phyloP scores from a whole-genome alignment of 1,140 invertebrate species.

The Aphelenchoides besseyi region DNA sequence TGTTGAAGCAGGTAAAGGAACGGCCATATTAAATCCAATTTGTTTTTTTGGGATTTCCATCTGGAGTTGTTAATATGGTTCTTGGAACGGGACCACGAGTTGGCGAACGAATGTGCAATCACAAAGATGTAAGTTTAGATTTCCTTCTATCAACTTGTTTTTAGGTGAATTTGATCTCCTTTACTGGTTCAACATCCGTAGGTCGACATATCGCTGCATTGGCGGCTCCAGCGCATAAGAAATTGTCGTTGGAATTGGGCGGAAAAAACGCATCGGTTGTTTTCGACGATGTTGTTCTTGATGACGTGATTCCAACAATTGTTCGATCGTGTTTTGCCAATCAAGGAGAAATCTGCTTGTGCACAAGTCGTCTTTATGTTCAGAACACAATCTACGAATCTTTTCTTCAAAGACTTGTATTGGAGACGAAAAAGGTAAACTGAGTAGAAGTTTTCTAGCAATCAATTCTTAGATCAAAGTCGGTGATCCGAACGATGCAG shows the following conservation, averaged over 20 bases:
- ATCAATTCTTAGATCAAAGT: conserved; percentile 63
- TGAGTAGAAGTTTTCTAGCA: conserved; percentile 3
- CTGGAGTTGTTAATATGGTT: conserved; percentile 69
- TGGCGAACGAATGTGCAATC: conserved; percentile 66
- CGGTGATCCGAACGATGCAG: conserved; percentile 65
- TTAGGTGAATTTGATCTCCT: conserved; percentile 63
- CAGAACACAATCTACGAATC: conserved; percentile 65
- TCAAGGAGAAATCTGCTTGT: conserved; percentile 69
- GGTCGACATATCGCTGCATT: conserved; percentile 65
- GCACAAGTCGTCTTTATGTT: conserved; percentile 68
- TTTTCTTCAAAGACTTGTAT: conserved; percentile 66
- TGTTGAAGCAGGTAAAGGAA: conserved; percentile 65
- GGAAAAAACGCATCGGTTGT: conserved; percentile 70
- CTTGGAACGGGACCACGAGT: conserved; percentile 67
- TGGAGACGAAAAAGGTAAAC: conserved; percentile 64
- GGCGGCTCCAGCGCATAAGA: conserved; percentile 66
- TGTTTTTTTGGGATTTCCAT: conserved; percentile 65
- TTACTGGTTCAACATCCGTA: conserved; percentile 68
- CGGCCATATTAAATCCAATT: conserved; percentile 3
- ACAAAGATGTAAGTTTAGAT: conserved; percentile 64
- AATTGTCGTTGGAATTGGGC: conserved; percentile 69
- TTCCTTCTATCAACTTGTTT: conserved; percentile 65
- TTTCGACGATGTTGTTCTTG: conserved; percentile 67
- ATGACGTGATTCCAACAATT: conserved; percentile 64
- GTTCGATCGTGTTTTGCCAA: conserved; percentile 68